A percentile compares a stretch with the other conserved stretches of the same genome.
Conservation (phyloP, 2,113 vertebrate genomes). For the Erpornis zantholeuca region DNA sequence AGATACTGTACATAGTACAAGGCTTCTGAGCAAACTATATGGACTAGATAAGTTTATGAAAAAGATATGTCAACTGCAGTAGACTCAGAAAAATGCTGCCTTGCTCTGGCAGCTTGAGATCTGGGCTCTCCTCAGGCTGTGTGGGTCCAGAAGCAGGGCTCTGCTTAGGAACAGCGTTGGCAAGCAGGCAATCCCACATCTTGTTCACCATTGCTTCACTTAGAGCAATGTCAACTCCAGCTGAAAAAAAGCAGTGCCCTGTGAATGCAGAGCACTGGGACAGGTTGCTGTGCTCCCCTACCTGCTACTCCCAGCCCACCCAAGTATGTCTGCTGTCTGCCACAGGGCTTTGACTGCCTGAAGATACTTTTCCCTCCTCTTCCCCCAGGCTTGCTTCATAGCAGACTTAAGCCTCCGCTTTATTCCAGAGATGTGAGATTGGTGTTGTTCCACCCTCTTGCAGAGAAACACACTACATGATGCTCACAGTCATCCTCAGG, state of each 20-base stretch:
- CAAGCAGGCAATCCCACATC: neutral
- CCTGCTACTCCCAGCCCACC: neutral
- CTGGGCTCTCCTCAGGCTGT: neutral
- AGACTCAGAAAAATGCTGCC: neutral
- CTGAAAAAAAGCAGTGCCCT: neutral
- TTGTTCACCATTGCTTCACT: accelerated
- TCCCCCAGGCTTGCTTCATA: neutral
- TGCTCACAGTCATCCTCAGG: neutral
- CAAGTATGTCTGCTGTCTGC: neutral
- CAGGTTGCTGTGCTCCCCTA: neutral
- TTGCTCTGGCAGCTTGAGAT: neutral
- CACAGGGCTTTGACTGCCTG: neutral
- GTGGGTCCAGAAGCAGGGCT: neutral
- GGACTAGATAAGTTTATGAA: neutral
- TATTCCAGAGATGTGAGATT: accelerated
- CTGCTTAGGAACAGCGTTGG: accelerated
- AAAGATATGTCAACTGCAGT: neutral
- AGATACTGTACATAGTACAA: neutral
- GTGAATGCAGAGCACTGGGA: neutral
- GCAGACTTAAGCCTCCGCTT: neutral
- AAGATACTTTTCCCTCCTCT: neutral
- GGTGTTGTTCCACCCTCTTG: neutral
- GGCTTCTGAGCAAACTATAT: neutral
- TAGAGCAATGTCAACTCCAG: neutral
- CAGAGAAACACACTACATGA: neutral